These are phyloP conservation scores for Scarus forsteni DNA, from an alignment of 2,797 vertebrate species.

Conservation along the genomic window DNA sequence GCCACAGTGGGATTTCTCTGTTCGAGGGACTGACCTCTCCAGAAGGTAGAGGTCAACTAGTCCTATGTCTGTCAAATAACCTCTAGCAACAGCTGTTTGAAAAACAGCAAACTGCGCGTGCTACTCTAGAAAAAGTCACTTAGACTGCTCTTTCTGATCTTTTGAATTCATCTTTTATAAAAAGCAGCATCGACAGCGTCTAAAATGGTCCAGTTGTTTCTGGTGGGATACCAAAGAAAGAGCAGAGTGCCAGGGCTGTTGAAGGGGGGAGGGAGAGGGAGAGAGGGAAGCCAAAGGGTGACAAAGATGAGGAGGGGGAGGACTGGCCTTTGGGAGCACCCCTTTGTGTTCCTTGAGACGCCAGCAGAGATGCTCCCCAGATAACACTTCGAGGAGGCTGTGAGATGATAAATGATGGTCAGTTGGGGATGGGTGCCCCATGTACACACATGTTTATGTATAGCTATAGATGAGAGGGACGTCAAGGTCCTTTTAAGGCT, in stretches of 20 bases:
- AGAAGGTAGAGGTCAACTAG: conserved; percentile 58
- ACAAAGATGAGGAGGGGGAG: conserved; percentile 27
- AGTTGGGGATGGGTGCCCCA: conserved; percentile 12
- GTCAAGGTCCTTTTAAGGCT: neutral
- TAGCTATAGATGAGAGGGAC: conserved; percentile 1
- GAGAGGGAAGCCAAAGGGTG: conserved; percentile 24
- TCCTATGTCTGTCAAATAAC: conserved; percentile 39
- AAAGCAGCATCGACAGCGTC: conserved; percentile 43
- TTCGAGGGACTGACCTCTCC: conserved; percentile 54
- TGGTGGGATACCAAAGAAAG: conserved; percentile 55
- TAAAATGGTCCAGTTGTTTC: conserved; percentile 61
- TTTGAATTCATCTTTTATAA: conserved; percentile 43
- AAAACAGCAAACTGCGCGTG: conserved; percentile 4
- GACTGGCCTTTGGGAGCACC: conserved; percentile 33
- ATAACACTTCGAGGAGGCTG: conserved; percentile 38
- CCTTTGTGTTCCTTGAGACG: conserved; percentile 54
- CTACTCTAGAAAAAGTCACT: conserved; percentile 14
- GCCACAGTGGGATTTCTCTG: conserved; percentile 43
- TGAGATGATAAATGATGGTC: conserved; percentile 53
- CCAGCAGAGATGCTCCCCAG: conserved; percentile 47
- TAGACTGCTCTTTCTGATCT: conserved; percentile 26
- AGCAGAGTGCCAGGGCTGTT: conserved; percentile 45
- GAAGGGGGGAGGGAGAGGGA: conserved; percentile 6
- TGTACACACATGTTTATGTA: neutral
- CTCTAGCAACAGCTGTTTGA: conserved; percentile 23